A percentile compares a stretch with the other conserved stretches of the same genome.
These are phyloP conservation scores for Antennarius maculatus DNA, from an alignment of 2,797 vertebrate species.

Conservation along the genomic window DNA sequence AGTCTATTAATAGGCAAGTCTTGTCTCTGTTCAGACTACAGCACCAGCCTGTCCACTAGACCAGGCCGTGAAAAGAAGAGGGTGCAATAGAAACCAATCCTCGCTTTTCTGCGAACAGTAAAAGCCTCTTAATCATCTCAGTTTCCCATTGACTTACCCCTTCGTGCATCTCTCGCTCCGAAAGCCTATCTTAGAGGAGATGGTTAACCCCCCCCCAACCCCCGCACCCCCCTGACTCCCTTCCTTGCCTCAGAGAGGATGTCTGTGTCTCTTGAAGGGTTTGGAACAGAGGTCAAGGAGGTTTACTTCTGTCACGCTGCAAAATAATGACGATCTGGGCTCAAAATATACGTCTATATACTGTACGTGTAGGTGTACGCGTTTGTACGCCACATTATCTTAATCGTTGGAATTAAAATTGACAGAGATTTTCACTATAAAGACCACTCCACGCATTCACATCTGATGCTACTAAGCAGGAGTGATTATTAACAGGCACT, in stretches of 20 bases:
- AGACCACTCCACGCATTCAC: constrained; percentile 30
- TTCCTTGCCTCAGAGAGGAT: constrained; percentile 58
- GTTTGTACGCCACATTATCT: neutral
- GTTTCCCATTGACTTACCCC: constrained; percentile 84
- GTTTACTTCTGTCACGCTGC: constrained; percentile 35
- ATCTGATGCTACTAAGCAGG: constrained; percentile 54
- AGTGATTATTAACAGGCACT: constrained; percentile 63
- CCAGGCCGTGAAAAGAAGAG: constrained; percentile 79
- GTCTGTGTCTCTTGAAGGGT: constrained; percentile 67
- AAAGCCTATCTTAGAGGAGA: constrained; percentile 70
- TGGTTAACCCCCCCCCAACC: constrained; percentile 65
- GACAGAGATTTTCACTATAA: constrained; percentile 8
- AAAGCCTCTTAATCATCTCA: constrained; percentile 88
- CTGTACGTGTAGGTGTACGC: neutral
- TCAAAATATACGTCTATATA: constrained; percentile 8
- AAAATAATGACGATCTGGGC: neutral
- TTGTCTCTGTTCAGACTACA: constrained; percentile 76
- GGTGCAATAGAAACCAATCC: constrained; percentile 83
- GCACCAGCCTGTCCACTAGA: constrained; percentile 76
- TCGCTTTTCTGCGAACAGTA: constrained; percentile 83
- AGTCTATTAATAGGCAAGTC: constrained; percentile 87
- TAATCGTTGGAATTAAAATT: constrained; percentile 43
- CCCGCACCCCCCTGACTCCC: constrained; percentile 42
- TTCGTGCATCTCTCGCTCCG: constrained; percentile 64
- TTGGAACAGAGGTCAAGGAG: constrained; percentile 64